Evolutionary conservation across 2,113 vertebrate species (phyloP).

Genomic region (Catharus fuscescens): DNA sequence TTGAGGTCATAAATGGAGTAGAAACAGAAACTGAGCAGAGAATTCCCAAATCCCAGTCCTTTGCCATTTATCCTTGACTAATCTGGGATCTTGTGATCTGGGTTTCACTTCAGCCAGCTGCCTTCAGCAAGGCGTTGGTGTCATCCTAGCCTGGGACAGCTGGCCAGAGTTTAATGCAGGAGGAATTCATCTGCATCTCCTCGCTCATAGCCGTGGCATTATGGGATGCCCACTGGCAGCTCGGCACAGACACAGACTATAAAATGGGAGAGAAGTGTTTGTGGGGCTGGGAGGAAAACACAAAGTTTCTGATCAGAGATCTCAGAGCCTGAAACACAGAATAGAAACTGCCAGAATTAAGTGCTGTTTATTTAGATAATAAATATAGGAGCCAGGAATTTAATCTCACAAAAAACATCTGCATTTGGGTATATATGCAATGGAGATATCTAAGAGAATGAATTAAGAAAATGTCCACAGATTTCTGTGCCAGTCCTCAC

Average conservation of each 20-base stretch:
- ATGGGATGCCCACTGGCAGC: background rate
- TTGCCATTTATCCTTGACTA: constrained; percentile 3
- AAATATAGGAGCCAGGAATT: background rate
- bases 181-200: background rate
- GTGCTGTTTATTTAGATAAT: background rate
- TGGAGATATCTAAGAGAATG: background rate
- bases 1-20: constrained; percentile 13
- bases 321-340: background rate
- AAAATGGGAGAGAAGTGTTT: background rate
- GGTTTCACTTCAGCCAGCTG: constrained; percentile 38
- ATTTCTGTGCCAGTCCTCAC: background rate
- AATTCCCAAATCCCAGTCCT: constrained; percentile 16
- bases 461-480: background rate
- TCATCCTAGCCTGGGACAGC: constrained; percentile 40
- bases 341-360: background rate
- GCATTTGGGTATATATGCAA: background rate
- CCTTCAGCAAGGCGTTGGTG: background rate
- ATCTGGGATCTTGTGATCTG: background rate
- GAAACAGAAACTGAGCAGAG: constrained; percentile 13
- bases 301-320: background rate
- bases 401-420: background rate
- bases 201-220: background rate
- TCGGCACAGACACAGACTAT: background rate
- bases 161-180: background rate
- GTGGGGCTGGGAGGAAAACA: background rate